Percentiles rank a stretch among this genome's conserved stretches.
phyloP scores from a whole-genome alignment of 1,140 invertebrate species.

The Laupala kohalensis region DNA sequence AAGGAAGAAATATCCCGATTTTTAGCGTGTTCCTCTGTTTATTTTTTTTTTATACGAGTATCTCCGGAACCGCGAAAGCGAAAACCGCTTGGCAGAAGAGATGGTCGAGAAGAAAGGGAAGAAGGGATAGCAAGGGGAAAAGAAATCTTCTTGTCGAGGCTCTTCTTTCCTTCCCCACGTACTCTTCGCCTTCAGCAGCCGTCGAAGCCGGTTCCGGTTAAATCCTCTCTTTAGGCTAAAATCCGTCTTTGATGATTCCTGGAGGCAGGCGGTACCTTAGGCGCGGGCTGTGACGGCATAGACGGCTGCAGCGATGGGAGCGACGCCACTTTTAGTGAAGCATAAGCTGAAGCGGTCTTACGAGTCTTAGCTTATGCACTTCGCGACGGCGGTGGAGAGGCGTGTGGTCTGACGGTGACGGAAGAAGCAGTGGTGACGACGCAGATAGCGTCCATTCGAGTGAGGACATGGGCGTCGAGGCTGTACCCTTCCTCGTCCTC shows the following conservation, averaged over 20 bases:
- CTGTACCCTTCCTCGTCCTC: no score
- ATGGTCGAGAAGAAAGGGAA: not conserved
- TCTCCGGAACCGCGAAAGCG: not conserved
- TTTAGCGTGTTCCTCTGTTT: not conserved
- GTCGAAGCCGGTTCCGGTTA: not conserved
- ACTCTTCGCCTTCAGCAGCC: not conserved
- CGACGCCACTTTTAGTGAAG: not conserved
- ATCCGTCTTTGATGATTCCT: slow-evolving; percentile 13
- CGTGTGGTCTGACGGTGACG: not conserved
- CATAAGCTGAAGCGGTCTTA: not conserved
- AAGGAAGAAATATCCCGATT: not conserved
- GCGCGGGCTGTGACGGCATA: not conserved
- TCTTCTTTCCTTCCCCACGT: not conserved
- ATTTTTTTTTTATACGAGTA: not conserved
- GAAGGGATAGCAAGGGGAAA: not conserved
- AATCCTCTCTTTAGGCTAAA: slow-evolving; percentile 11
- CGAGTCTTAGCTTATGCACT: not conserved
- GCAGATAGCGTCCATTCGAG: no score
- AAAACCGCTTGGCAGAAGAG: not conserved
- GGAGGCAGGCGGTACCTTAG: not conserved
- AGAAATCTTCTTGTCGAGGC: not conserved
- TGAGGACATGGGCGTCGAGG: not conserved
- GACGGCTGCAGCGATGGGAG: no score
- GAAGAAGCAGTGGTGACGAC: no score
- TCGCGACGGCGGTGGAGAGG: not conserved